Conservation (phyloP, 1,140 invertebrate species). For the Drosophila nikananu region DNA sequence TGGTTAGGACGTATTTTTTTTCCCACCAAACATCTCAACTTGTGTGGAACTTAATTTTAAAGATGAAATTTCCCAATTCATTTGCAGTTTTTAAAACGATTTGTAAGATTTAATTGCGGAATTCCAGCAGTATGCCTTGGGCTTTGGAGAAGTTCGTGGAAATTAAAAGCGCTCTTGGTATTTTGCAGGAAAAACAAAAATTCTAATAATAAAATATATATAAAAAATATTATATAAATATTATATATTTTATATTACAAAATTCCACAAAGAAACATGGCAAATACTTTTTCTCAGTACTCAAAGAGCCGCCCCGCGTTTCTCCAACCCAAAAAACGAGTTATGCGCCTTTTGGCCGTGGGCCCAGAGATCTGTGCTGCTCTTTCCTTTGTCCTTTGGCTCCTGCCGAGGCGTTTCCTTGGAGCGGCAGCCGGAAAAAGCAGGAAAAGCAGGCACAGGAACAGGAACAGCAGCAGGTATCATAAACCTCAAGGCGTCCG, state of each 20-base stretch:
- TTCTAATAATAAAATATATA: not conserved
- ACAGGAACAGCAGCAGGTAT: slow-evolving; percentile 46
- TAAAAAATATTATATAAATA: too few species aligned
- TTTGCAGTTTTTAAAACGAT: not conserved
- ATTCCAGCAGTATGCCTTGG: accelerated
- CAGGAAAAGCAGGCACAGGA: slow-evolving; percentile 33
- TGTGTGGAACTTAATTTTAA: too few species aligned
- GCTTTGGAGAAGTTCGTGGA: not conserved
- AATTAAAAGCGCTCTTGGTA: not conserved
- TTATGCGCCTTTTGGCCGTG: slow-evolving; percentile 70
- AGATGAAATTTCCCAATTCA: accelerated
- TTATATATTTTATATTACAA: too few species aligned
- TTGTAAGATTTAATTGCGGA: too few species aligned
- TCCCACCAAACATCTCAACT: too few species aligned
- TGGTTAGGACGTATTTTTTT: too few species aligned
- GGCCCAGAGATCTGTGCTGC: slow-evolving; percentile 66
- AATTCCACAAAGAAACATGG: not conserved
- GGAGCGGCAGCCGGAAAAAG: slow-evolving; percentile 19
- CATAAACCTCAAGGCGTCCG: slow-evolving; percentile 73
- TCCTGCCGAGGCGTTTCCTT: not conserved
- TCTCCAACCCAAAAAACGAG: slow-evolving; percentile 64
- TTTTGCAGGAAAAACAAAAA: not conserved
- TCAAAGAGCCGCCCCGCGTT: too few species aligned
- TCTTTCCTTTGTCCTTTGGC: slow-evolving; percentile 46
- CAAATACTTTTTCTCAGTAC: not conserved